Base-by-base conservation (phyloP, 2,888 invertebrate species). In the Unio delphinus region DNA sequence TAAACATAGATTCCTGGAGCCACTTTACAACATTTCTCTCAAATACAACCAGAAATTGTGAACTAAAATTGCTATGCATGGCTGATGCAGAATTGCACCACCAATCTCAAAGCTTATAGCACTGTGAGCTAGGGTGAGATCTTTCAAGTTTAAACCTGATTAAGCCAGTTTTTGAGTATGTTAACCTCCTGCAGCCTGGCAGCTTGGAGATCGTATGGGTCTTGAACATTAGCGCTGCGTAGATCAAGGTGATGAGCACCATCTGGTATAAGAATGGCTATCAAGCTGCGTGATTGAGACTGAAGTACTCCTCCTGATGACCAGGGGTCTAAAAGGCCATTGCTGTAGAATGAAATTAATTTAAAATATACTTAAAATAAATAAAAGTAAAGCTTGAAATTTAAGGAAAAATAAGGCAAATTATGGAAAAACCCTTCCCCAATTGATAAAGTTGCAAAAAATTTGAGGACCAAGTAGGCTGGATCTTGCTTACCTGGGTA, bases 301-400 rank as follows among this genome's bases (percentile, higher is more conserved):
- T 81, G 68, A 64, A 81, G 55, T 5, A 90, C 89, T 6, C 91
- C 91, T 11, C 91, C 91, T 6, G 89, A 88, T 28, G 89, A 89
- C 92, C 91, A 92, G 6, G 91, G 91, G 74, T 92, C 92, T 64
- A 91, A 80, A 66, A 82, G 75, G n/a, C 92, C 91, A 84, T 92
- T 91, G 74, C 91, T 91, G 83, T 69, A 86, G 8, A 45, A 45
- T 4, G 15, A 45, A 45, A 45, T 11, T 11, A 45, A 45, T 11
- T 3, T 23, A 23, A 23, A 45, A 15, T 15, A 45, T 11, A 45
- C 15, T 11, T 11, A 58, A 69, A 70, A 71, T 65, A 45, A 45
- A 45, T 45, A 15, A 3, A 45, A 3, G 11, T 15, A 45, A 45
- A 45, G 45, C 15, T 45, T 45, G 2, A 3, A 45, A 45, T 3